phyloP scores from a whole-genome alignment of 2,113 vertebrate genomes.

The Camelus bactrianus region DNA sequence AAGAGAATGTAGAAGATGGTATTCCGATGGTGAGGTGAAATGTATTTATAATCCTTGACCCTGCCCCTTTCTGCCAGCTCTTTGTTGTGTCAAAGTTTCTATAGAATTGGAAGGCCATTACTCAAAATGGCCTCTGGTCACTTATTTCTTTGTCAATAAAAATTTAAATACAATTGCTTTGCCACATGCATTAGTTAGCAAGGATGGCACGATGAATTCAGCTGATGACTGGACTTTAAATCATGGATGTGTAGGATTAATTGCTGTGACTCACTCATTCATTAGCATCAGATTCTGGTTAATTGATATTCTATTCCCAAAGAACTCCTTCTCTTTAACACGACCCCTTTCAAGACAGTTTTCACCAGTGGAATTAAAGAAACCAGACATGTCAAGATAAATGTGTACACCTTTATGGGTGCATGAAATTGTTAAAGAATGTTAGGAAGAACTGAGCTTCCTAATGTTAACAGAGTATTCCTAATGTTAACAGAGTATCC shows the following conservation, averaged over 20 bases:
- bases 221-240: neutral
- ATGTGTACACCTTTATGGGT: neutral
- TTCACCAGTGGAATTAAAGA: neutral
- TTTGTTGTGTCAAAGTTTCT: constrained; percentile 11
- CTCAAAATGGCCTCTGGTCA: neutral
- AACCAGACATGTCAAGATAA: neutral
- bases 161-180: constrained; percentile 23
- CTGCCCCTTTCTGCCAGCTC: neutral
- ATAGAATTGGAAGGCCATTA: neutral
- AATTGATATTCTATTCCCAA: neutral
- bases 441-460: neutral
- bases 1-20: neutral
- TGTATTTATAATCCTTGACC: constrained; percentile 7
- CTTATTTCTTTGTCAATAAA: neutral
- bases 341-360: neutral
- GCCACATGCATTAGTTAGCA: neutral
- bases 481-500: neutral
- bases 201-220: neutral
- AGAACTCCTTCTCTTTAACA: neutral
- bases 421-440: neutral
- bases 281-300: neutral
- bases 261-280: neutral
- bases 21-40: neutral
- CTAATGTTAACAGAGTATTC: neutral
- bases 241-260: neutral